Evolutionary conservation across 1,140 invertebrate species (phyloP), one percentile per base, ranked within the genome.

Genomic region (Bombus superbus): DNA sequence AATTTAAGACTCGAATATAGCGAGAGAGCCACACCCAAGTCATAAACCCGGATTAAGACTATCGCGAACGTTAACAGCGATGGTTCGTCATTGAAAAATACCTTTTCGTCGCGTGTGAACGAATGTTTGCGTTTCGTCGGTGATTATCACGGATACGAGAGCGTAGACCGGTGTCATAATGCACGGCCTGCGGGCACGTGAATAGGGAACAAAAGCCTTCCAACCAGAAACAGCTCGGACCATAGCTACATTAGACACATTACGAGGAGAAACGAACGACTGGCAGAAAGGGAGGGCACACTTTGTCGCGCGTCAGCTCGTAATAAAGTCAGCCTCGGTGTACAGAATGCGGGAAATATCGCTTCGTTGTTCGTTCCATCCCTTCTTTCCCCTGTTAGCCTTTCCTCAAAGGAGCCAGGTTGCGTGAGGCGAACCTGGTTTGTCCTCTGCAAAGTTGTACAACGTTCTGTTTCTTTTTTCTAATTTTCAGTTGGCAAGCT

Each of bases 191-290:
- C 62, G 72, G 74, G 75, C 74, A 74, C 88, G 78, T 42, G 85
- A 89, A 81, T 53, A 38, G 72, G 42, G 81, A 83, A 86, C 88
- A 89, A 89, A 89, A 86, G 88, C 66, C 59, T 89, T 62, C 68
- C 84, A 35, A 38, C 57, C 80, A 74, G 82, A 74, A 89, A 81
- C 89, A 77, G 75, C 85, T 86, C 88, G 88, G 76, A 86, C 80
- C 80, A 62, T 74, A 68, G 81, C 72, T 79, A 71, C 88, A 89
- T 89, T 88, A 89, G 88, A 81, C 88, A 71, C 82, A 89, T 89
- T 89, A 89, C 44, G 88, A 89, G 80, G 88, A 81, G 88, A 81
- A 83, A 89, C 68, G 85, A 89, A 89, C 88, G 85, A 71, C 77
- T 79, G 75, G 59, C 74, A 59, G 66, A 38, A 62, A 32, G 64